Conservation (phyloP, 2,797 vertebrate genomes). For the Varecia variegata region DNA sequence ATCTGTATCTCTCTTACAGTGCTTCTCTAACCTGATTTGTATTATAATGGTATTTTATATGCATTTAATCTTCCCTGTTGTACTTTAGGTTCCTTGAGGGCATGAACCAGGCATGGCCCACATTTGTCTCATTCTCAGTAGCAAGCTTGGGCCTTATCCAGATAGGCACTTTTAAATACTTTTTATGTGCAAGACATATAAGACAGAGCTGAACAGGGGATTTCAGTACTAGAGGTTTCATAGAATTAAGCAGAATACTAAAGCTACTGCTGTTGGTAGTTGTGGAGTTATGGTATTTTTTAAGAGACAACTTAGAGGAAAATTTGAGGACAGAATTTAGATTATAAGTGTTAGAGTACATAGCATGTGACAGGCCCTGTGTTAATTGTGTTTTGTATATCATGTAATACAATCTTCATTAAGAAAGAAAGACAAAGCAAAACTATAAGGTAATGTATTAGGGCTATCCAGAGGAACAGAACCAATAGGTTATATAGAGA, state of each 20-base stretch:
- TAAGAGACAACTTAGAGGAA: background rate
- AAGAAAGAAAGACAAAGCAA: background rate
- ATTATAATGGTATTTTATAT: slow-evolving; percentile 29
- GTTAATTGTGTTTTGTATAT: background rate
- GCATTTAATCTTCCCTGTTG: background rate
- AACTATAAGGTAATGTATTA: background rate
- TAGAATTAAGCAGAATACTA: background rate
- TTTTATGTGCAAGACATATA: background rate
- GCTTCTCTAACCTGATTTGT: background rate
- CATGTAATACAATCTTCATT: background rate
- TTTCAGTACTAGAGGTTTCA: background rate
- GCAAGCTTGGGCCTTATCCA: background rate
- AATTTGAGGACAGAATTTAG: background rate
- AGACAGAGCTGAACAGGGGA: background rate
- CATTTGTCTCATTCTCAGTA: slow-evolving; percentile 1
- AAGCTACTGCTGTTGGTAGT: background rate
- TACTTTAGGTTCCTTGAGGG: background rate
- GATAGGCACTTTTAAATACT: background rate
- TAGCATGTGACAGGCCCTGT: background rate
- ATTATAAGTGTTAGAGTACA: background rate
- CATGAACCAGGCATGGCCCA: background rate
- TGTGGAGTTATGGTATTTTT: background rate
- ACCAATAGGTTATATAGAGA: no score
- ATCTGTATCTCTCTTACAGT: background rate
- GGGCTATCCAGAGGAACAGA: background rate